Base-by-base conservation (phyloP, 2,113 vertebrate species). In the Hymenochirus boettgeri region DNA sequence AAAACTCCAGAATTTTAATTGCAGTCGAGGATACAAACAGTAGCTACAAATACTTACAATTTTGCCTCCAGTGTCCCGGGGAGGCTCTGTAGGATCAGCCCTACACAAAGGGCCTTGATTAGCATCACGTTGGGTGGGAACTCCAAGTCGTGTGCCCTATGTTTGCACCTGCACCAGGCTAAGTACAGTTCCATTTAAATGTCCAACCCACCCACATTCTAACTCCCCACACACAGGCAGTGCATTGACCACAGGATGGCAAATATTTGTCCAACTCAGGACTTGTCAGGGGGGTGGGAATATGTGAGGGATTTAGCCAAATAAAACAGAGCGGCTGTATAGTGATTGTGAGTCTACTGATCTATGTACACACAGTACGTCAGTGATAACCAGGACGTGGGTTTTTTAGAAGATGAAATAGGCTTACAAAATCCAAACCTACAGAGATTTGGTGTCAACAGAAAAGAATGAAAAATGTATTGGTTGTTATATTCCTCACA, bases 181-280 rank as follows among this genome's bases (percentile, higher is more conserved):
- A 9, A 35, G 4, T 8, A 3, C 9, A 9, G 7, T 35, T 5
- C 33, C 4, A 12, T 23, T 51, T 51, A 51, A 24, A 24, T 51
- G 6, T 4, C 18, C 12, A 2, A 12, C 47, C 11, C 21, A 51
- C 22, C 22, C 10, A 22, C 47, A 51, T 19, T 12, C 8, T 22
- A 51, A 13, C 33, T 5, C 15, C 1, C 9, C 47, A 50, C 47
- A 2, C 47, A 4, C 47, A 50, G n/a, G 21, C 11, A 23, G 47
- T 23, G 13, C 21, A 51, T 17, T 52, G 23, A 52, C 50, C 23
- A 52, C 15, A 26, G 10, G 12, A 54, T 9, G 15, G 3, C 52
- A 29, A 54, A 54, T 54, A 54, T 54, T 54, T 27, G 52, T 54
- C 11, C 47, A 51, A 12, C 22, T 51, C 47, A 51, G 27, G 23